Conservation (phyloP, 2,113 vertebrate genomes). For the Fregetta grallaria region DNA sequence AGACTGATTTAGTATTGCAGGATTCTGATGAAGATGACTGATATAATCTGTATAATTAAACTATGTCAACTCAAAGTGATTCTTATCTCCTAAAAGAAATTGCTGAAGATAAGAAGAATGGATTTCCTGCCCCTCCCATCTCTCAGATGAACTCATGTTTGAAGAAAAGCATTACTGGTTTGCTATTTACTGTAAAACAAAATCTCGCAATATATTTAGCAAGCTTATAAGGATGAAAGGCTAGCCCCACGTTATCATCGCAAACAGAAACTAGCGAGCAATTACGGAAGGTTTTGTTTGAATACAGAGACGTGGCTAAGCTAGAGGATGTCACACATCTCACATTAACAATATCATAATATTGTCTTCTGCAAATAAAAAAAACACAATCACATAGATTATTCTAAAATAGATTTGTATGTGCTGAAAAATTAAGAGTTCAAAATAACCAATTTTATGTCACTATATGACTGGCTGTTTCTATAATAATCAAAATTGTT, state of each 20-base stretch:
- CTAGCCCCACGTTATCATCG: not conserved
- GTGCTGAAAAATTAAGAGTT: not conserved
- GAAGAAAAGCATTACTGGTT: not conserved
- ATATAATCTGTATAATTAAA: slow-evolving; percentile 61
- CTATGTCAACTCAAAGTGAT: slow-evolving; percentile 32
- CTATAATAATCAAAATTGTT: not conserved
- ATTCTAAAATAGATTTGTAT: not conserved
- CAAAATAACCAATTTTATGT: not conserved
- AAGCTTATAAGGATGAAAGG: not conserved
- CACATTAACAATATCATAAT: not conserved
- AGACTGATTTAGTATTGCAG: not conserved
- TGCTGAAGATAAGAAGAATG: slow-evolving; percentile 57
- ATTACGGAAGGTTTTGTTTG: not conserved
- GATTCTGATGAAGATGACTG: slow-evolving; percentile 37
- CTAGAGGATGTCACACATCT: not conserved
- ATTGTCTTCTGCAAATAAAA: not conserved
- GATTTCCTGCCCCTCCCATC: slow-evolving; percentile 34
- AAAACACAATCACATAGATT: not conserved
- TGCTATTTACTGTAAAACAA: not conserved
- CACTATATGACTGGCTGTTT: not conserved
- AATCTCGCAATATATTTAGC: not conserved
- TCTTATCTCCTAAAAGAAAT: slow-evolving; percentile 39
- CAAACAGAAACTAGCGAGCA: not conserved
- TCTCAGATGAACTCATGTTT: not conserved
- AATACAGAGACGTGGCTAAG: not conserved